A percentile compares a stretch with the other conserved stretches of the same genome.
Evolutionary conservation across 2,888 invertebrate species (phyloP).

Genomic region (Tetragonisca angustula): DNA sequence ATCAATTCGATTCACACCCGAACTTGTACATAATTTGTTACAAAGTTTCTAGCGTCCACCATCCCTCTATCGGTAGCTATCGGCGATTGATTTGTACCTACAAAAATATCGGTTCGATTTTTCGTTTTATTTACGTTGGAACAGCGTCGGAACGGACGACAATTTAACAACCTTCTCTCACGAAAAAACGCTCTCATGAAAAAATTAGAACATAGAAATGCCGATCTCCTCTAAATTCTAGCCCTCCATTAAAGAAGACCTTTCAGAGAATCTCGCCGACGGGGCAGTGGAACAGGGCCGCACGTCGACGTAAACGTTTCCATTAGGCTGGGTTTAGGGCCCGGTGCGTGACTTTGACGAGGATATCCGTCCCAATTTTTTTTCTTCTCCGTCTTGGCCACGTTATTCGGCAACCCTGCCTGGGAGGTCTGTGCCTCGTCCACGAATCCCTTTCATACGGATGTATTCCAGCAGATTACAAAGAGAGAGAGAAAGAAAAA

Average conservation of each 20-base stretch:
- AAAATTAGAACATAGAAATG: background rate
- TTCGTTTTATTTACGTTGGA: no score
- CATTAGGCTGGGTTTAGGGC: constrained; percentile 63
- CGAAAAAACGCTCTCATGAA: no score
- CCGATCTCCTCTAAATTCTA: constrained; percentile 1
- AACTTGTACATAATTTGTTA: no score
- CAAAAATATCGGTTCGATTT: no score
- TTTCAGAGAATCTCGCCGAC: background rate
- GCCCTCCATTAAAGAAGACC: background rate
- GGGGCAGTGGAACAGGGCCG: constrained; percentile 4
- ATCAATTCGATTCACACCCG: no score
- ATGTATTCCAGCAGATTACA: no score
- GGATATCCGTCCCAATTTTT: constrained; percentile 53
- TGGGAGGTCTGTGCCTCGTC: constrained; percentile 61
- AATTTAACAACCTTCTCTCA: no score
- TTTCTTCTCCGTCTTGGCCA: constrained; percentile 23
- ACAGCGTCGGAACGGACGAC: background rate
- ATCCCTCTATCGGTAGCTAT: no score
- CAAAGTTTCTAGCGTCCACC: no score
- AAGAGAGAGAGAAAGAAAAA: no score
- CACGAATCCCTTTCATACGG: constrained; percentile 12
- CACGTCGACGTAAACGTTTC: constrained; percentile 70
- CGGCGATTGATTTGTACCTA: no score
- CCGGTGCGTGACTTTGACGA: constrained; percentile 71
- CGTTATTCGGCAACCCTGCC: constrained; percentile 61